A percentile compares a stretch with the other conserved stretches of the same genome.
phyloP scores from a whole-genome alignment of 2,113 vertebrate genomes.

The Solea solea region DNA sequence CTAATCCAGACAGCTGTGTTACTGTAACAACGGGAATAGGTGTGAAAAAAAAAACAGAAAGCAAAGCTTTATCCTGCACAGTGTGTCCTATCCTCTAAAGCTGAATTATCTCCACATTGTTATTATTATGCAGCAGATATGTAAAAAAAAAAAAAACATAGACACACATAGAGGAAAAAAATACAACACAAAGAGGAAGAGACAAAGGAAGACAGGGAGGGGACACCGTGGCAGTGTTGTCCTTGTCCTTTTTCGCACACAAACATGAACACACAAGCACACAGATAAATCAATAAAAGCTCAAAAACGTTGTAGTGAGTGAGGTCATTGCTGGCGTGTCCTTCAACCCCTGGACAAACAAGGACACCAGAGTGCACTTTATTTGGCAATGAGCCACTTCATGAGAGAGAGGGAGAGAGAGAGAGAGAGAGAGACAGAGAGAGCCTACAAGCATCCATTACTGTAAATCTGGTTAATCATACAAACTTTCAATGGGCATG shows the following conservation, averaged over 20 bases:
- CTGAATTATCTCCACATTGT: not conserved
- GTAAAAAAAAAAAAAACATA: no score
- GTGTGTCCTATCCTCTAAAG: constrained; percentile 4
- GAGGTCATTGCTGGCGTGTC: constrained; percentile 54
- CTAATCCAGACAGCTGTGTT: constrained; percentile 43
- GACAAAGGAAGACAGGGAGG: not conserved
- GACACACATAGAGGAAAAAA: constrained; percentile 14
- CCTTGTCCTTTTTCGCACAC: constrained; percentile 24
- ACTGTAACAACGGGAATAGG: constrained; percentile 21
- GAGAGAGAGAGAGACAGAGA: not conserved
- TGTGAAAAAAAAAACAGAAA: constrained; percentile 10
- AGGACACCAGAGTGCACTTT: constrained; percentile 58
- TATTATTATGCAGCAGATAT: not conserved
- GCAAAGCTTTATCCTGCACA: constrained; percentile 1
- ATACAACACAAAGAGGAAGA: constrained; percentile 33
- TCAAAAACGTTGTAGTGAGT: constrained; percentile 60
- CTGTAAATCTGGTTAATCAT: constrained; percentile 3
- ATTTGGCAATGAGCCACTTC: constrained; percentile 35
- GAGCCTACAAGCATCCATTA: not conserved
- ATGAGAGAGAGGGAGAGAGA: not conserved
- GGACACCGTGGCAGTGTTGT: constrained; percentile 4
- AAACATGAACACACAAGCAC: constrained; percentile 29
- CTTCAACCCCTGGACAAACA: constrained; percentile 64
- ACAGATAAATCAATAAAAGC: constrained; percentile 63
- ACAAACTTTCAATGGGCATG: not conserved